Percentiles rank a stretch among this genome's conserved stretches.
These are phyloP conservation scores for Gryon sp. DNA, from an alignment of 1,140 invertebrate genomes.

Conservation along the genomic window DNA sequence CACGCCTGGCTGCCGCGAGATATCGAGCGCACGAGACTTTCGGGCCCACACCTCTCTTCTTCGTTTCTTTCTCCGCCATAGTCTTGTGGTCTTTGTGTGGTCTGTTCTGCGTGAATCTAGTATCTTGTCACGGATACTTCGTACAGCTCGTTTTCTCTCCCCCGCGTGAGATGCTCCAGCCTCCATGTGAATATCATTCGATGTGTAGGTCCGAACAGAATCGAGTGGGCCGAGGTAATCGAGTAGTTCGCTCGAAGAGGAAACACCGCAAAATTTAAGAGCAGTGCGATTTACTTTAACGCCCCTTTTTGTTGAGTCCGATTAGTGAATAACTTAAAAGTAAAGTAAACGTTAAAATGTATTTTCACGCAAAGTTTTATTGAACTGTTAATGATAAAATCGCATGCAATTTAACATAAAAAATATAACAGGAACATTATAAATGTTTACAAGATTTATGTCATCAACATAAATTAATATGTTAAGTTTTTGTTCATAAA, in stretches of 20 bases:
- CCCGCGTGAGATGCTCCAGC: constrained; percentile 45
- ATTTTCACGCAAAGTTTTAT: no score
- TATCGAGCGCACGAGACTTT: constrained; percentile 62
- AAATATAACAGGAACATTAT: no score
- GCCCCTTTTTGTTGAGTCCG: no score
- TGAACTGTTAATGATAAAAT: no score
- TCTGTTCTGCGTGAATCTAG: constrained; percentile 61
- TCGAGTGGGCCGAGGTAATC: constrained; percentile 63
- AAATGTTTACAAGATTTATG: no score
- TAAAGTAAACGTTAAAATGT: no score
- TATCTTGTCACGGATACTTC: constrained; percentile 66
- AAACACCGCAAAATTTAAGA: constrained; percentile 58
- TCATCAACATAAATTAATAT: no score
- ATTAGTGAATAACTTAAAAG: no score
- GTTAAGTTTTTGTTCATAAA: no score
- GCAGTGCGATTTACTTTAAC: constrained; percentile 7
- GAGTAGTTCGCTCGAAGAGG: constrained; percentile 54
- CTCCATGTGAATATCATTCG: constrained; percentile 47
- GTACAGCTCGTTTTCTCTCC: constrained; percentile 58
- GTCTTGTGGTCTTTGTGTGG: constrained; percentile 64
- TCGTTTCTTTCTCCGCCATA: constrained; percentile 42
- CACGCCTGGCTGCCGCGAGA: constrained; percentile 63
- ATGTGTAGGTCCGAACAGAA: constrained; percentile 42
- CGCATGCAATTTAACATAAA: no score
- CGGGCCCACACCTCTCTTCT: constrained; percentile 57